Conservation (phyloP, 2,113 vertebrate species). For the Pachycephala philippinensis region DNA sequence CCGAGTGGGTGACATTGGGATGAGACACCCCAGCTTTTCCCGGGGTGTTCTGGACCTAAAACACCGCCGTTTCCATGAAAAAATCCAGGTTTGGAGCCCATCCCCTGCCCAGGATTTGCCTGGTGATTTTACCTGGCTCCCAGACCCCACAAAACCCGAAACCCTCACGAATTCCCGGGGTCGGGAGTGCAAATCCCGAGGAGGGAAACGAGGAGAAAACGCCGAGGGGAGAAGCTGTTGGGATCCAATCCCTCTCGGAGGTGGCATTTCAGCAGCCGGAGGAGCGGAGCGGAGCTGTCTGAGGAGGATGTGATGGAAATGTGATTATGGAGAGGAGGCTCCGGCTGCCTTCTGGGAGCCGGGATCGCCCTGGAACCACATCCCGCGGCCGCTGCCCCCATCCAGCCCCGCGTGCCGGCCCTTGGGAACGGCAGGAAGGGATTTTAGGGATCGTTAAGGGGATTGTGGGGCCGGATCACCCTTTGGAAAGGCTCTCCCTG, state of each 20-base stretch:
- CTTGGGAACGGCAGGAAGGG: fast-evolving
- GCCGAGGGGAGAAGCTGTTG: not conserved
- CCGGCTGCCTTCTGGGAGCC: not conserved
- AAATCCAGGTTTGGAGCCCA: not conserved
- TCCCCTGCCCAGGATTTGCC: not conserved
- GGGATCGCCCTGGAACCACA: not conserved
- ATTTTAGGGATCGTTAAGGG: not conserved
- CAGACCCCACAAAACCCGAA: not conserved
- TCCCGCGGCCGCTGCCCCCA: not conserved
- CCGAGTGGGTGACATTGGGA: not conserved
- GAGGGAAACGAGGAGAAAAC: not conserved
- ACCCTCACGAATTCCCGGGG: not conserved
- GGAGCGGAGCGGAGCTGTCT: not conserved
- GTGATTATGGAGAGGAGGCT: conserved; percentile 26
- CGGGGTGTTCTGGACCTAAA: fast-evolving
- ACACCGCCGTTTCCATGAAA: fast-evolving
- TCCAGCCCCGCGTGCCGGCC: not conserved
- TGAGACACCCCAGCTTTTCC: not conserved
- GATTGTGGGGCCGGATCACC: fast-evolving
- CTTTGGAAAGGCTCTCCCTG: not conserved
- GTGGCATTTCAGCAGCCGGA: conserved; percentile 48
- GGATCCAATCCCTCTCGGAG: not conserved
- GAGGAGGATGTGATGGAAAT: conserved; percentile 49
- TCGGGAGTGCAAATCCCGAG: not conserved
- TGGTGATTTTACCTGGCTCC: fast-evolving